These are phyloP conservation scores for Hylomyscus alleni DNA, from an alignment of 2,797 vertebrate species.

Conservation along the genomic window DNA sequence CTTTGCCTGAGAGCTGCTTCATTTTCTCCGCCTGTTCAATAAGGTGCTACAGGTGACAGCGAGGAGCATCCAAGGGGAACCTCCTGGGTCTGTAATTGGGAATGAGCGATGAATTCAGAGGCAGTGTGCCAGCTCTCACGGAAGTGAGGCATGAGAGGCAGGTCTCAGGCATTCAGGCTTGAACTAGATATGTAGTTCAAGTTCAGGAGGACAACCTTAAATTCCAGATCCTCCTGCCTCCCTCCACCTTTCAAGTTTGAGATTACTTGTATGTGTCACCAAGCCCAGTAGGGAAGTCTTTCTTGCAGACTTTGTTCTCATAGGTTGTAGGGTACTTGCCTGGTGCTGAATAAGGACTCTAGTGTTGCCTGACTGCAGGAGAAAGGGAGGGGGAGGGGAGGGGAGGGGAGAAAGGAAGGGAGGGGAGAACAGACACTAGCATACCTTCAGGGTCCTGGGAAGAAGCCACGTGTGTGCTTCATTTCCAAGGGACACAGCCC, in stretches of 20 bases:
- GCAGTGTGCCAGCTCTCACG: not conserved
- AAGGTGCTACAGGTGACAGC: rapidly evolving
- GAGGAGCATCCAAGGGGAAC: not conserved
- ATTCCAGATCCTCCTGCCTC: not conserved
- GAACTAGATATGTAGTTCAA: not conserved
- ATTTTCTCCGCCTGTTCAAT: not conserved
- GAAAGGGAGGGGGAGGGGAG: rapidly evolving
- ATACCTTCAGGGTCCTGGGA: not conserved
- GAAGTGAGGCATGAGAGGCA: not conserved
- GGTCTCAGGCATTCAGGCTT: not conserved
- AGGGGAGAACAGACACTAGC: not conserved
- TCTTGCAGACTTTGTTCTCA: not conserved
- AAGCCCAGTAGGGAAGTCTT: not conserved
- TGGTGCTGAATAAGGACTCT: not conserved
- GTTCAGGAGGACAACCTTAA: not conserved
- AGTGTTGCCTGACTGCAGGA: not conserved
- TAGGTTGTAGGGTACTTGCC: not conserved
- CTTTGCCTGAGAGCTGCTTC: not conserved
- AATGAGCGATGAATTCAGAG: not conserved
- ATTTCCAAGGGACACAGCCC: not conserved
- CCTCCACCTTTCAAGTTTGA: not conserved
- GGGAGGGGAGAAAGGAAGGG: not conserved
- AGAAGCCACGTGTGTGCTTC: not conserved
- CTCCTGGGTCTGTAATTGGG: not conserved
- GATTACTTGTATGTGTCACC: not conserved